A percentile compares a stretch with the other conserved stretches of the same genome.
phyloP scores from a whole-genome alignment of 2,888 invertebrate genomes.

The Sicus ferrugineus region DNA sequence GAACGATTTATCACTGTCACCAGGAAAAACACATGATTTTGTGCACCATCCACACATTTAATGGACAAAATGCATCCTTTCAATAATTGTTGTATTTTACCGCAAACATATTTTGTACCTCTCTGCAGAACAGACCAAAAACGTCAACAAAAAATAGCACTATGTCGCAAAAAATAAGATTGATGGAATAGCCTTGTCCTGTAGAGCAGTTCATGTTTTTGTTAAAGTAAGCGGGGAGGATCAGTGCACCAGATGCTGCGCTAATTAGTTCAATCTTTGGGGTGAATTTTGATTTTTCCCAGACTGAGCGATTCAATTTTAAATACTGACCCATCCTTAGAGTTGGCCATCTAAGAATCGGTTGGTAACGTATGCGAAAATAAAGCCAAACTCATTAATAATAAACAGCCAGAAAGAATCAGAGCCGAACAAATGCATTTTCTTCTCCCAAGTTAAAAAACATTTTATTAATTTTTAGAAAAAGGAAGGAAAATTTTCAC shows the following conservation, averaged over 20 bases:
- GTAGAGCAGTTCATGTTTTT: not conserved
- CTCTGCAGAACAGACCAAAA: not conserved
- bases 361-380: not conserved
- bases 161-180: not conserved
- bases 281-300: not conserved
- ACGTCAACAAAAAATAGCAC: not conserved
- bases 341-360: not conserved
- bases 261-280: not conserved
- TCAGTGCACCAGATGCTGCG: not conserved
- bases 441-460: no score
- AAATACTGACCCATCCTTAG: not conserved
- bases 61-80: not conserved
- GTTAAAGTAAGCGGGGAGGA: no score
- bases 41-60: not conserved
- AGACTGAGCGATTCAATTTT: not conserved
- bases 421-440: no score
- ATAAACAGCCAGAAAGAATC: not conserved
- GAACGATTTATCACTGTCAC: conserved; percentile 4
- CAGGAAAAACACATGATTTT: not conserved
- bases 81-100: not conserved
- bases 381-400: not conserved
- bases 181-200: not conserved
- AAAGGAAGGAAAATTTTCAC: no score
- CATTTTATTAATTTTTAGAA: no score
- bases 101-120: not conserved